phyloP scores from a whole-genome alignment of 2,113 vertebrate species.

The Halcyon senegalensis region DNA sequence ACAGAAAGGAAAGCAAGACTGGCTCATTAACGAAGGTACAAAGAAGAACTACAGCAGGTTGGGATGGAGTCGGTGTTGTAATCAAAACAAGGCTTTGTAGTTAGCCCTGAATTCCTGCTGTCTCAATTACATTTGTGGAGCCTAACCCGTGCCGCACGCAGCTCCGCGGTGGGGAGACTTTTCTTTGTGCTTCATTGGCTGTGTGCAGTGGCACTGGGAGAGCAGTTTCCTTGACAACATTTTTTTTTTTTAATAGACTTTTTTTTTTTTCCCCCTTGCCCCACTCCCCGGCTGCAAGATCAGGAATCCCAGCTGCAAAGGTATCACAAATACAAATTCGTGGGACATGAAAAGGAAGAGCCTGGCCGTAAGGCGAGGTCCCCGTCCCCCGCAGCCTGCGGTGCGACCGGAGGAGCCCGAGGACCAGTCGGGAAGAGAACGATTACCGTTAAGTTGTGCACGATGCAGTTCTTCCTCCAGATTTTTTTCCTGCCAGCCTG shows the following conservation, averaged over 20 bases:
- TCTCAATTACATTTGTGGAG: neutral
- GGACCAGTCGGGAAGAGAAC: neutral
- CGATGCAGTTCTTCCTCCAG: neutral
- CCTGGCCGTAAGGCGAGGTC: rapidly evolving
- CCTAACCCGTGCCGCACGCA: neutral
- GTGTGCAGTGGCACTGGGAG: neutral
- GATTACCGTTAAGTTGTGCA: neutral
- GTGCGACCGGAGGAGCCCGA: neutral
- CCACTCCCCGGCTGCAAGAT: neutral
- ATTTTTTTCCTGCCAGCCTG: neutral
- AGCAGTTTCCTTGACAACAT: slow-evolving; percentile 50
- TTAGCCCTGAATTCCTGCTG: neutral
- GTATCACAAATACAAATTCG: rapidly evolving
- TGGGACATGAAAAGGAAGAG: rapidly evolving
- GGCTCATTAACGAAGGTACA: neutral
- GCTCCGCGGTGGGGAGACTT: neutral
- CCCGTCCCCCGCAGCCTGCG: neutral
- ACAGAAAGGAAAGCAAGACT: neutral
- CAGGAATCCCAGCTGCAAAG: neutral
- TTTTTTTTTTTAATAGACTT: neutral
- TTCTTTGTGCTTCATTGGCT: slow-evolving; percentile 2
- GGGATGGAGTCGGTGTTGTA: neutral
- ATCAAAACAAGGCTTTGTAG: neutral
- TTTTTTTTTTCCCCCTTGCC: neutral
- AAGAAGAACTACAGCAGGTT: neutral